Percentiles rank a stretch among this genome's conserved stretches.
Evolutionary conservation across 2,797 vertebrate species (phyloP).

Genomic region (Podargus strigoides): DNA sequence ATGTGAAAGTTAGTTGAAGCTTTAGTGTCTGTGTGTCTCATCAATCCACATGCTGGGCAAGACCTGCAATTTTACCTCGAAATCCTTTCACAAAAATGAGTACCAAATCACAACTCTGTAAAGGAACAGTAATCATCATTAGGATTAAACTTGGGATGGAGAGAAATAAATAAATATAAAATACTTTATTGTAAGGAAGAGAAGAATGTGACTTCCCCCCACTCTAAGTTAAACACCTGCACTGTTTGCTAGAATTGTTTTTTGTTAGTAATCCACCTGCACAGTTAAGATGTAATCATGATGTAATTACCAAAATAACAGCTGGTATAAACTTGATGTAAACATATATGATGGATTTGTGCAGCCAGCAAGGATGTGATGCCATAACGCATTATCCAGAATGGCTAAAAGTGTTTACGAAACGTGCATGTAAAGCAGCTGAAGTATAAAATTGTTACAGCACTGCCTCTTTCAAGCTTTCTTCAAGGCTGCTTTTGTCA

Average conservation of each 20-base stretch:
- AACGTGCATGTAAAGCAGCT: neutral
- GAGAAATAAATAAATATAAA: too few relatives aligned
- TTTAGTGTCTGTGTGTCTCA: too few relatives aligned
- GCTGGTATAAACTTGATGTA: neutral
- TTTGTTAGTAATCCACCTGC: neutral
- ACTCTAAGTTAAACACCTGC: neutral
- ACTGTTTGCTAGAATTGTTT: neutral
- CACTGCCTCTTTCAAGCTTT: neutral
- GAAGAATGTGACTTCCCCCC: neutral
- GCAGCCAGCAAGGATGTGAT: neutral
- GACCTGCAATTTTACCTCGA: too few relatives aligned
- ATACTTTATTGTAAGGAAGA: neutral
- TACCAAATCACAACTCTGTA: too few relatives aligned
- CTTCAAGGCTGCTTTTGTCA: neutral
- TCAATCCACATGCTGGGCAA: too few relatives aligned
- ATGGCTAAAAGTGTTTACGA: neutral
- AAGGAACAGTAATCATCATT: too few relatives aligned
- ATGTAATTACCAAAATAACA: neutral
- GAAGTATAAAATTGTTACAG: neutral
- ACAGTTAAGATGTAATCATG: neutral
- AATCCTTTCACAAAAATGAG: too few relatives aligned
- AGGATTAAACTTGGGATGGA: too few relatives aligned
- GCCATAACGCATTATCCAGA: neutral
- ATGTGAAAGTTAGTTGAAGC: too few relatives aligned
- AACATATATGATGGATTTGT: neutral